Percentiles rank a stretch among this genome's conserved stretches.
phyloP scores from a whole-genome alignment of 1,140 invertebrate genomes.

The Saccostrea echinata region DNA sequence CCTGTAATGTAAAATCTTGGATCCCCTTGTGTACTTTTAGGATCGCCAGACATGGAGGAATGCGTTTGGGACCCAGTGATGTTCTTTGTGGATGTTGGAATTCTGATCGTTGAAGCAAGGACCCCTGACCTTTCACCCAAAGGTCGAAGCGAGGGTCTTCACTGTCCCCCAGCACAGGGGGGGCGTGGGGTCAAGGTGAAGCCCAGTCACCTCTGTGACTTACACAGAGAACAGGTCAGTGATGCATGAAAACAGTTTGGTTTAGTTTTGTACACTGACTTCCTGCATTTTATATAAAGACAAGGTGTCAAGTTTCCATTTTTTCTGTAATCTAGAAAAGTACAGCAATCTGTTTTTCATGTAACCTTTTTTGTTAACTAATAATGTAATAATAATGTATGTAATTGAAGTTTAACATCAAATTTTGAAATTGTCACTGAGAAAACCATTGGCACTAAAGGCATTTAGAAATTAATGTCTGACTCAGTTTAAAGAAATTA shows the following conservation, averaged over 20 bases:
- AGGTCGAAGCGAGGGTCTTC: conserved; percentile 88
- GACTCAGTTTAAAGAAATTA: too few species aligned
- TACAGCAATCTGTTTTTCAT: too few species aligned
- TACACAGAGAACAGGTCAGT: conserved; percentile 78
- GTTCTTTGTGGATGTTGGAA: conserved; percentile 83
- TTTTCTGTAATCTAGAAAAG: too few species aligned
- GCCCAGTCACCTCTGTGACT: conserved; percentile 82
- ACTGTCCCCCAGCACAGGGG: conserved; percentile 81
- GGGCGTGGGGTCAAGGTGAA: neutral
- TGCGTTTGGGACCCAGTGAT: conserved; percentile 82
- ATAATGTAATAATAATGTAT: too few species aligned
- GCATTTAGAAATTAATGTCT: too few species aligned
- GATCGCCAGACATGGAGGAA: conserved; percentile 75
- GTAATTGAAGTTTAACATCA: too few species aligned
- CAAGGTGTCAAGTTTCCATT: too few species aligned
- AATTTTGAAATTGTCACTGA: too few species aligned
- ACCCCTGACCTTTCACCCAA: conserved; percentile 83
- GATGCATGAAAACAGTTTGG: neutral
- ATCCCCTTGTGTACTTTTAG: conserved; percentile 40
- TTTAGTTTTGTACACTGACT: neutral
- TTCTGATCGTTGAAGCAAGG: conserved; percentile 86
- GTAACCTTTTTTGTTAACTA: too few species aligned
- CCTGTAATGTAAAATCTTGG: too few species aligned
- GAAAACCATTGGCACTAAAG: too few species aligned
- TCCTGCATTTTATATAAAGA: too few species aligned